Percentiles rank a stretch among this genome's conserved stretches.
These are phyloP conservation scores for Hyalella azteca DNA, from an alignment of 2,888 invertebrate species.

Conservation along the genomic window DNA sequence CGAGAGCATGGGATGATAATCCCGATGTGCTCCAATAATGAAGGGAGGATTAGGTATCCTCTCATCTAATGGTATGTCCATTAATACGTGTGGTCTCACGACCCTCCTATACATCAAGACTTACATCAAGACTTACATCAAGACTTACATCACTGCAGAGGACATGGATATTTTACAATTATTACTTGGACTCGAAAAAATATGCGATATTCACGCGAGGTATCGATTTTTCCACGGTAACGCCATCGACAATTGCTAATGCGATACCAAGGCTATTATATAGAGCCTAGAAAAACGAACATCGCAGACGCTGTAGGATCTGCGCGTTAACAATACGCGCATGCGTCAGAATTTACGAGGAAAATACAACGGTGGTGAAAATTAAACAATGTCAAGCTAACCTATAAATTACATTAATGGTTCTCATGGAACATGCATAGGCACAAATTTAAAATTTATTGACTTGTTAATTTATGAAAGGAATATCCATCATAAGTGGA, in stretches of 20 bases:
- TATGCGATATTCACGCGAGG: not conserved
- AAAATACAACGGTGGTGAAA: too few relatives aligned
- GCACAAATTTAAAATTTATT: too few relatives aligned
- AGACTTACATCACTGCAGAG: not conserved
- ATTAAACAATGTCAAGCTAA: too few relatives aligned
- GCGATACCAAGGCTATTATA: not conserved
- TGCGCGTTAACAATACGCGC: too few relatives aligned
- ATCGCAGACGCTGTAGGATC: too few relatives aligned
- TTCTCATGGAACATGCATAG: too few relatives aligned
- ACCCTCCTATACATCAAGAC: not conserved
- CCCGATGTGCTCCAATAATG: slow-evolving; percentile 18
- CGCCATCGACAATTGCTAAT: slow-evolving; percentile 23
- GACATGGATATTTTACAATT: not conserved
- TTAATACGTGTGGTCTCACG: slow-evolving; percentile 16
- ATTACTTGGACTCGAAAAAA: not conserved
- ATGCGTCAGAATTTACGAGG: too few relatives aligned
- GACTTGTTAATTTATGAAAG: too few relatives aligned
- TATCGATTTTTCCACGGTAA: slow-evolving; percentile 10
- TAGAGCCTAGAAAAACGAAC: too few relatives aligned
- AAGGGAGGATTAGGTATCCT: slow-evolving; percentile 13
- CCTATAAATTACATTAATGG: too few relatives aligned
- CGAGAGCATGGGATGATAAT: slow-evolving; percentile 23
- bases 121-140: slow-evolving; percentile 4
- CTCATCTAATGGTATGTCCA: not conserved
- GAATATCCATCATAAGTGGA: too few relatives aligned